phyloP scores from a whole-genome alignment of 2,113 vertebrate genomes.

The Sprattus sprattus region DNA sequence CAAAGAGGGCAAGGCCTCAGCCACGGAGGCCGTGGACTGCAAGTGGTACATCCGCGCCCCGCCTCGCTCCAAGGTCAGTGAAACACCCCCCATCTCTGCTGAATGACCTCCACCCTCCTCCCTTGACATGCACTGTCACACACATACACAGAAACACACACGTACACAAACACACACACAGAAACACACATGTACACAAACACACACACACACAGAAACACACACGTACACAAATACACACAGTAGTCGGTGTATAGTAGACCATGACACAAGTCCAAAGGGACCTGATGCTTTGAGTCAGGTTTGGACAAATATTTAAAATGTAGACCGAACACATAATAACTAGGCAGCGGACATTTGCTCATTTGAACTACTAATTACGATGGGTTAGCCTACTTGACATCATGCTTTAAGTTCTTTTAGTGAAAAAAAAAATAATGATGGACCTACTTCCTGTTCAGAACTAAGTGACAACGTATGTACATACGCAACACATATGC shows the following conservation, averaged over 20 bases:
- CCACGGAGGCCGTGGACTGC: slow-evolving; percentile 93
- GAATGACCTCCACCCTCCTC: background rate
- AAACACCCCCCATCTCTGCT: background rate
- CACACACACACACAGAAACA: slow-evolving; percentile 17
- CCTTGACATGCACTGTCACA: background rate
- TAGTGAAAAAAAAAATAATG: no score
- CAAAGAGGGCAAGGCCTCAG: slow-evolving; percentile 91
- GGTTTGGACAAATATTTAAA: no score
- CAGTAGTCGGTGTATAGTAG: background rate
- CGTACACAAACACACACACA: background rate
- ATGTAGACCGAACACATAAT: no score
- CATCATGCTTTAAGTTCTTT: no score
- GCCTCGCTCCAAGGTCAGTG: slow-evolving; percentile 93
- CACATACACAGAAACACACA: background rate
- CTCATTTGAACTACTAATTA: no score
- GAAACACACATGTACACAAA: background rate
- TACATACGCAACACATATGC: no score
- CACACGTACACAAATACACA: slow-evolving; percentile 26
- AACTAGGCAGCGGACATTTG: no score
- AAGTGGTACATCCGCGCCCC: slow-evolving; percentile 98
- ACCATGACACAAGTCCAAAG: no score
- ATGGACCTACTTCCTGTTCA: no score
- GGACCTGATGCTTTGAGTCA: no score
- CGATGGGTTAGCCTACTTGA: no score
- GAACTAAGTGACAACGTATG: no score